These are phyloP conservation scores for Lepilemur septentrionalis DNA, from an alignment of 2,797 vertebrate species.

Conservation along the genomic window DNA sequence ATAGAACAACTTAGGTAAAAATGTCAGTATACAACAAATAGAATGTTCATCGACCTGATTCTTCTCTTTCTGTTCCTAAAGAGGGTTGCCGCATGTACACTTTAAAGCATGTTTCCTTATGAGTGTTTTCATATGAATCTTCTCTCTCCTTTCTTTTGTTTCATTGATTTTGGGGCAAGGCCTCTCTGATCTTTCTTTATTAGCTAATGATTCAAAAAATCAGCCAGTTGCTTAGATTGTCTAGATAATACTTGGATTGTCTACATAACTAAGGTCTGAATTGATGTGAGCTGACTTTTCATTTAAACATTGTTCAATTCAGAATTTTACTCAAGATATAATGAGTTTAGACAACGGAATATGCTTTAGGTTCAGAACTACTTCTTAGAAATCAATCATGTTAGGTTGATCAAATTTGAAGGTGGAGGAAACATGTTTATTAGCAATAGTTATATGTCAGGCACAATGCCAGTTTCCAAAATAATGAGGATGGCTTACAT, in stretches of 20 bases:
- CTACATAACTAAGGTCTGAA: not conserved
- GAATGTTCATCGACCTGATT: not conserved
- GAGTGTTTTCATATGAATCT: not conserved
- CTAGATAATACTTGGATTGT: not conserved
- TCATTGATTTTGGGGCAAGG: not conserved
- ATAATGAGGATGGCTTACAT: not conserved
- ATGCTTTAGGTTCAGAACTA: not conserved
- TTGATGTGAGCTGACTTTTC: not conserved
- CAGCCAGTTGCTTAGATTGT: not conserved
- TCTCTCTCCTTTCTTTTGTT: not conserved
- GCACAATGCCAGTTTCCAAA: not conserved
- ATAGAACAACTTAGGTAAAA: not conserved
- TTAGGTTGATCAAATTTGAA: not conserved
- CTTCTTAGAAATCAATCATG: not conserved
- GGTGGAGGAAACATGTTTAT: not conserved
- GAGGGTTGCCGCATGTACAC: not conserved
- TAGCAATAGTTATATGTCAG: not conserved
- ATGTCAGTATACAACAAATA: not conserved
- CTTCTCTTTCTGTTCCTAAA: not conserved
- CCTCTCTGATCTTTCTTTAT: not conserved
- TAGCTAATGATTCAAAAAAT: not conserved
- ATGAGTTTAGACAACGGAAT: not conserved
- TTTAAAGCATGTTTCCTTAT: not conserved
- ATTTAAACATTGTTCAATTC: not conserved
- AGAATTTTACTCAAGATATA: not conserved